Percentiles rank a stretch among this genome's conserved stretches.
Conservation (phyloP, 2,888 invertebrate species). For the Zygogramma bicolorata region DNA sequence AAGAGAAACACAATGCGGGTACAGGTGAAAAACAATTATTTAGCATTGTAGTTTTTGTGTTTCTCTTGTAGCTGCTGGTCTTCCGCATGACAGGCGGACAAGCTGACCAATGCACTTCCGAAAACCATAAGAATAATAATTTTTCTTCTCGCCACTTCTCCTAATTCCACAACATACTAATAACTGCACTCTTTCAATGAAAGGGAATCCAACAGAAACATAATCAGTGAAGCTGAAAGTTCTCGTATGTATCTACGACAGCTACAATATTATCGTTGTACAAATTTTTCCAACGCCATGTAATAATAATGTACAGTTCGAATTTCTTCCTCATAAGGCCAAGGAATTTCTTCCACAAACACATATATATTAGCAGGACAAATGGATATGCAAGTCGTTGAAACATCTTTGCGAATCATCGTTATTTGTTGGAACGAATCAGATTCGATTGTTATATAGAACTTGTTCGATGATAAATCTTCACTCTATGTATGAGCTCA, state of each 20-base stretch:
- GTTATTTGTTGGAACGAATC: constrained; percentile 12
- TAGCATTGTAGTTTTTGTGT: too few relatives aligned
- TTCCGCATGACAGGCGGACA: too few relatives aligned
- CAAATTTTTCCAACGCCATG: background rate
- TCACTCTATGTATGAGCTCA: background rate
- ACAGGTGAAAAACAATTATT: too few relatives aligned
- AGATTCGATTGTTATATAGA: constrained; percentile 31
- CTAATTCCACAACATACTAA: too few relatives aligned
- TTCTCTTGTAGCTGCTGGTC: too few relatives aligned
- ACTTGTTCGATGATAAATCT: constrained; percentile 25
- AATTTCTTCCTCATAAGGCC: background rate
- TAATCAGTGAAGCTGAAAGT: background rate
- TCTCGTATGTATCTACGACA: background rate
- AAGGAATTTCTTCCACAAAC: background rate
- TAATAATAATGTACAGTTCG: background rate
- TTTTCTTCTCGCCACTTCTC: too few relatives aligned
- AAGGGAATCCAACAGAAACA: background rate
- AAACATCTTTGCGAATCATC: constrained; percentile 12
- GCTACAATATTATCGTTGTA: background rate
- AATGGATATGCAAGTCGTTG: background rate
- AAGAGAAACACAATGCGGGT: too few relatives aligned
- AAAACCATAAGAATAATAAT: too few relatives aligned
- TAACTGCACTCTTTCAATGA: too few relatives aligned
- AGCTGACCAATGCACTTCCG: too few relatives aligned
- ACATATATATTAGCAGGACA: background rate